A percentile compares a stretch with the other conserved stretches of the same genome.
Evolutionary conservation across 2,888 invertebrate species (phyloP).

Genomic region (Phyto melanocephala): DNA sequence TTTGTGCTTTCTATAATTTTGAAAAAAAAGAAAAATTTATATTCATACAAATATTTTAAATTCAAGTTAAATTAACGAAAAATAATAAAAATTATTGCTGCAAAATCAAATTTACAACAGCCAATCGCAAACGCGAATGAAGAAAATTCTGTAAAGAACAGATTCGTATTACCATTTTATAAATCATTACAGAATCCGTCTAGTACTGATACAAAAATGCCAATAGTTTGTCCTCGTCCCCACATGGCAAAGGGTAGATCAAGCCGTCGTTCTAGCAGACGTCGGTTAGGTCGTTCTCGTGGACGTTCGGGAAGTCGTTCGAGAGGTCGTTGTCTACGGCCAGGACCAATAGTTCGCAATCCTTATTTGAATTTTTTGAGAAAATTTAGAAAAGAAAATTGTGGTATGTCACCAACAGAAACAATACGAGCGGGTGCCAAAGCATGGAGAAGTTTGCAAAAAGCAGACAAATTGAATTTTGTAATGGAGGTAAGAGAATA

Average conservation of each 20-base stretch:
- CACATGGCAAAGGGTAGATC: not conserved
- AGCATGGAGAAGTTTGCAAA: conserved; percentile 25
- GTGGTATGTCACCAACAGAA: conserved; percentile 3
- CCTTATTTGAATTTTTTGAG: conserved; percentile 49
- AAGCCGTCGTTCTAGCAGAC: not conserved
- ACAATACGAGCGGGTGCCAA: conserved; percentile 42
- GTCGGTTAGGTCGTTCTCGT: too few species aligned
- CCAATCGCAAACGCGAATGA: too few species aligned
- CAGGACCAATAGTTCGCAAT: conserved; percentile 34
- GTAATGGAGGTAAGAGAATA: conserved; percentile 1
- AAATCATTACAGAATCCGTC: too few species aligned
- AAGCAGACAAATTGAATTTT: not conserved
- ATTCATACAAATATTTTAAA: too few species aligned
- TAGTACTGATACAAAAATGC: not conserved
- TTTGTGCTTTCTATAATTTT: too few species aligned
- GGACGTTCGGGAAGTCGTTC: not conserved
- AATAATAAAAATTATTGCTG: too few species aligned
- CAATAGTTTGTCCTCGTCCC: not conserved
- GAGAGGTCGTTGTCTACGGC: not conserved
- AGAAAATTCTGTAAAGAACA: too few species aligned
- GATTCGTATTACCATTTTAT: too few species aligned
- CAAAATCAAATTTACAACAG: too few species aligned
- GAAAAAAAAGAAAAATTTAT: too few species aligned
- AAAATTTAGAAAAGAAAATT: conserved; percentile 37
- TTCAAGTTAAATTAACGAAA: too few species aligned